Conservation (phyloP, 2,113 vertebrate species). For the Apteryx mantelli region DNA sequence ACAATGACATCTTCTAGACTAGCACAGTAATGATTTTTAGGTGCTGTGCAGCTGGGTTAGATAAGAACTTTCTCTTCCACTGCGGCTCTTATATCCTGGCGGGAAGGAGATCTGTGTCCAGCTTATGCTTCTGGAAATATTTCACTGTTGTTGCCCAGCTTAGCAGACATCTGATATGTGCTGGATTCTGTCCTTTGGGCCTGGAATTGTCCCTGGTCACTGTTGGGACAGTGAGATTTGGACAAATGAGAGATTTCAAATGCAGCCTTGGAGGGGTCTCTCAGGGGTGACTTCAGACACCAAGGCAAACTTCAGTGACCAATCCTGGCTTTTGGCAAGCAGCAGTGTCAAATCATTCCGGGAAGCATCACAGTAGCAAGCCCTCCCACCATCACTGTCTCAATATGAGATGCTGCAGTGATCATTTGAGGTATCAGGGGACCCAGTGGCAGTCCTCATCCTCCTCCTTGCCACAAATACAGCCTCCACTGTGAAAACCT, state of each 20-base stretch:
- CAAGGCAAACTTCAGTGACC: not conserved
- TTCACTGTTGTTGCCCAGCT: rapidly evolving
- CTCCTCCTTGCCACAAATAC: not conserved
- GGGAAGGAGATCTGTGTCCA: not conserved
- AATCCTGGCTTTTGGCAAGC: not conserved
- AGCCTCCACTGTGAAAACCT: not conserved
- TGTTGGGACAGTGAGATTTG: not conserved
- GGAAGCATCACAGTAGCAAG: not conserved
- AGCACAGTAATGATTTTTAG: not conserved
- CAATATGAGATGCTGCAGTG: not conserved
- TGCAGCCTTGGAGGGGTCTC: not conserved
- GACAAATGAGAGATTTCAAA: not conserved
- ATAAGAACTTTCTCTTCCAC: not conserved
- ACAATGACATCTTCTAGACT: not conserved
- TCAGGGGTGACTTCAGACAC: not conserved
- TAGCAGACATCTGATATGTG: not conserved
- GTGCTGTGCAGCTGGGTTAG: not conserved
- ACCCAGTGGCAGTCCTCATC: not conserved
- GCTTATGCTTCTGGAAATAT: not conserved
- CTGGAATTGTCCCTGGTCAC: not conserved
- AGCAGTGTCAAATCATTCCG: not conserved
- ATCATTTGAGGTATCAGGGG: not conserved
- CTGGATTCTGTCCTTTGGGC: not conserved
- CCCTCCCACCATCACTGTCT: not conserved
- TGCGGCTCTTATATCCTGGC: rapidly evolving